phyloP scores from a whole-genome alignment of 2,888 invertebrate species.

The Dynastes grantii region DNA sequence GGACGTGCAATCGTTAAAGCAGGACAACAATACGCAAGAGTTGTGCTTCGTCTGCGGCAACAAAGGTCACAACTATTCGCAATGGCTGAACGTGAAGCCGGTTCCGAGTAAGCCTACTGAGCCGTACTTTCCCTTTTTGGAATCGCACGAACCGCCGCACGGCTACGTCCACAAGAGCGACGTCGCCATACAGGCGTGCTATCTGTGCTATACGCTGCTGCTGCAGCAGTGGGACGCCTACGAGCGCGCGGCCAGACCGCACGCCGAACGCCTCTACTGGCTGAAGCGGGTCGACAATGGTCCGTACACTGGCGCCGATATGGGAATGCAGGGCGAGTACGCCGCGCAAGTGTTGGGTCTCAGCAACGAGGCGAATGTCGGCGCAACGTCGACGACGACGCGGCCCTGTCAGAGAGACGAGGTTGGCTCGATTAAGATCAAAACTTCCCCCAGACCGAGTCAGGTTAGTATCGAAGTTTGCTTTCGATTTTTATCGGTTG shows the following conservation, averaged over 20 bases:
- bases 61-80: slow-evolving; percentile 77
- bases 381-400: slow-evolving; percentile 54
- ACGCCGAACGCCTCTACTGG: slow-evolving; percentile 92
- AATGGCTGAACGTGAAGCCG: slow-evolving; percentile 78
- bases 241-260: slow-evolving; percentile 86
- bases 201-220: slow-evolving; percentile 88
- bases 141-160: slow-evolving; percentile 88
- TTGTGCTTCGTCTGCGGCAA: slow-evolving; percentile 84
- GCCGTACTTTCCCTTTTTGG: slow-evolving; percentile 93
- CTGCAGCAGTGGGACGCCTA: slow-evolving; percentile 94
- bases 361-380: slow-evolving; percentile 54
- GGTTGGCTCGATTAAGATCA: slow-evolving; percentile 58
- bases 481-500: too few species aligned
- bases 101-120: slow-evolving; percentile 81
- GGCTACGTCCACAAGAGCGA: slow-evolving; percentile 75
- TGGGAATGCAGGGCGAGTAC: slow-evolving; percentile 90
- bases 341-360: slow-evolving; percentile 90
- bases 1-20: slow-evolving; percentile 59
- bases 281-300: slow-evolving; percentile 93
- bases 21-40: slow-evolving; percentile 59
- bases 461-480: slow-evolving; percentile 58
- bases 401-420: slow-evolving; percentile 64
- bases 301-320: slow-evolving; percentile 90
- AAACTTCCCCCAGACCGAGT: slow-evolving; percentile 63
- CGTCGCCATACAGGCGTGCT: slow-evolving; percentile 81